Percentiles rank a stretch among this genome's conserved stretches.
These are phyloP conservation scores for Mythimna lalbum DNA, from an alignment of 2,888 invertebrate genomes.

Conservation along the genomic window DNA sequence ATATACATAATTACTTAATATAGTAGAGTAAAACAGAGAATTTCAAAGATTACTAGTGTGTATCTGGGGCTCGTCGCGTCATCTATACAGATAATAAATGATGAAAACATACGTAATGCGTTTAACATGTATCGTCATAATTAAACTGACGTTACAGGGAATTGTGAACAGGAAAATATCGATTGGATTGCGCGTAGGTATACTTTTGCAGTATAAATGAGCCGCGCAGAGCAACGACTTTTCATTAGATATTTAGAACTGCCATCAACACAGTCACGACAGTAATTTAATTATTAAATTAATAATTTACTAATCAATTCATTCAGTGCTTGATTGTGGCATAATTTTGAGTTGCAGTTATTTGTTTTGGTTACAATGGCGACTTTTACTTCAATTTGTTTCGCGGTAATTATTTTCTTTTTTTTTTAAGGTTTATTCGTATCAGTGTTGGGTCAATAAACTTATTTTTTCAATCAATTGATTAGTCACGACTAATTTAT, in stretches of 20 bases:
- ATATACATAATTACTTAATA: too few relatives aligned
- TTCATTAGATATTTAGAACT: conserved; percentile 47
- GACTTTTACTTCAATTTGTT: conserved; percentile 13
- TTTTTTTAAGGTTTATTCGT: too few relatives aligned
- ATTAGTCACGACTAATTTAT: too few relatives aligned
- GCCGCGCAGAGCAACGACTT: neutral
- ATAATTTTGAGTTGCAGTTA: conserved; percentile 31
- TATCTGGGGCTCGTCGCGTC: too few relatives aligned
- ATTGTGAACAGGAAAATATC: conserved; percentile 38
- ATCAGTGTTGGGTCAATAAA: too few relatives aligned
- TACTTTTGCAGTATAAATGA: conserved; percentile 25
- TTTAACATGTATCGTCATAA: conserved; percentile 10
- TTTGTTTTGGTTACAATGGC: conserved; percentile 46
- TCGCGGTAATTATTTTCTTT: conserved; percentile 32
- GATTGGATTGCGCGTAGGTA: neutral
- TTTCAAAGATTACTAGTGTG: too few relatives aligned
- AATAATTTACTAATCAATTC: conserved; percentile 24
- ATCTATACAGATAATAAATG: neutral
- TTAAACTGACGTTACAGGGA: conserved; percentile 34
- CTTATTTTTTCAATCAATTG: too few relatives aligned
- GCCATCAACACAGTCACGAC: conserved; percentile 45
- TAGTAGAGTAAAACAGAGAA: too few relatives aligned
- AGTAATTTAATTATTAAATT: conserved; percentile 25
- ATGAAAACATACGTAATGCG: conserved; percentile 4
- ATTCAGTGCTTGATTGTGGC: conserved; percentile 8